Evolutionary conservation across 2,888 invertebrate genomes (phyloP), one percentile per base, ranked within the genome.

Genomic region (Cynaeus angustus): DNA sequence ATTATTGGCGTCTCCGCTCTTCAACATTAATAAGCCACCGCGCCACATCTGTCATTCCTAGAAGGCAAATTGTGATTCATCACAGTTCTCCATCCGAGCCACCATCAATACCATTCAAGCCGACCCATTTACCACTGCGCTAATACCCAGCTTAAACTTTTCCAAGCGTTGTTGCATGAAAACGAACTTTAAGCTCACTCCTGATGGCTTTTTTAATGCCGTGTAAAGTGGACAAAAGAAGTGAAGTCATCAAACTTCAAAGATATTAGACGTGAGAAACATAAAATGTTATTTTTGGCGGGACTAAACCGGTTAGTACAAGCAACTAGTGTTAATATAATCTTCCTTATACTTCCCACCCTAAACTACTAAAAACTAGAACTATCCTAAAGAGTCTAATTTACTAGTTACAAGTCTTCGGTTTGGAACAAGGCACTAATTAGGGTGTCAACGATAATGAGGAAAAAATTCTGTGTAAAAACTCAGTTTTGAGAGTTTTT

Each of bases 311-410:
- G 28, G 46, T 61, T 61, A 46, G 53, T 53, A 38, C 26, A 14
- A 48, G 59, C 53, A 53, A 14, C 56, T 59, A 59, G 48, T 53
- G 30, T 46, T 50, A 50, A 62, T 62, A 62, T 62, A 62, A 62
- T 62, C 62, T 62, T 62, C 62, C 62, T 62, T 62, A 62, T 62
- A 50, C 62, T 48, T 50, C 62, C 62, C 62, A 50, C 50, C 10
- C 62, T 62, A 62, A 37, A 7, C 3, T n/a, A 53, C 53, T 53
- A 53, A 3, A 5, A 1, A 46, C 46, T 46, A 46, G 1, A 16
- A 16, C 46, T 46, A 46, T 7, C 41, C 46, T 46, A 46, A 46
- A 46, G 46, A 16, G 16, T 46, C 46, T 46, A 46, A 12, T 21
- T 46, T 37, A 38, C 55, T 55, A 55, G 14, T 12, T 38, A 38